Evolutionary conservation across 1,140 invertebrate genomes (phyloP).

Genomic region (Coboldia fuscipes): DNA sequence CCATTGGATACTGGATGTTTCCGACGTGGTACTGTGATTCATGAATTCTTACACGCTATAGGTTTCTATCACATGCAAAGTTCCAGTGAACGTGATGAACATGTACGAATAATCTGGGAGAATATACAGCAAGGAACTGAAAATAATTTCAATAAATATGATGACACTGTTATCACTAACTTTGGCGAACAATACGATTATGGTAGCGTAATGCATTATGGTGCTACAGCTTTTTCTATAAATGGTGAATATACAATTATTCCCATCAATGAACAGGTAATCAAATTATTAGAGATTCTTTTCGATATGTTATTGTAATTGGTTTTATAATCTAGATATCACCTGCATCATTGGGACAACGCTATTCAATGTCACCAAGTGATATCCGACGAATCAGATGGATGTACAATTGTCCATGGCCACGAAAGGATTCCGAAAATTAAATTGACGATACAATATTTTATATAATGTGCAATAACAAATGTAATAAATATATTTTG

Average conservation of each 20-base stretch:
- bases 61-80: slow-evolving; percentile 80
- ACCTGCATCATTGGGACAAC: too few species aligned
- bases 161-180: slow-evolving; percentile 24
- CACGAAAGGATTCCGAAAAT: too few species aligned
- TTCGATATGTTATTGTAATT: too few species aligned
- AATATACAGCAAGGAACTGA: slow-evolving; percentile 48
- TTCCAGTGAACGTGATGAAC: slow-evolving; percentile 52
- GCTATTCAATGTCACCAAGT: too few species aligned
- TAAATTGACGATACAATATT: too few species aligned
- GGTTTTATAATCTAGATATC: too few species aligned
- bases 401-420: too few species aligned
- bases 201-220: slow-evolving; percentile 64
- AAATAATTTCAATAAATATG: slow-evolving; percentile 45
- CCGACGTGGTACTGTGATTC: slow-evolving; percentile 41
- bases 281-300: too few species aligned
- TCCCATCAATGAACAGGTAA: too few species aligned
- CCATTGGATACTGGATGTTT: slow-evolving; percentile 26
- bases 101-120: slow-evolving; percentile 40
- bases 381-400: too few species aligned
- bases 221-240: slow-evolving; percentile 40
- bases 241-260: slow-evolving; percentile 48
- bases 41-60: slow-evolving; percentile 65
- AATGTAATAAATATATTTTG: too few species aligned
- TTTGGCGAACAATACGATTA: slow-evolving; percentile 55
- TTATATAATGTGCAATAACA: too few species aligned